Conservation (phyloP, 2,888 invertebrate species). For the Hypercompe scribonia region DNA sequence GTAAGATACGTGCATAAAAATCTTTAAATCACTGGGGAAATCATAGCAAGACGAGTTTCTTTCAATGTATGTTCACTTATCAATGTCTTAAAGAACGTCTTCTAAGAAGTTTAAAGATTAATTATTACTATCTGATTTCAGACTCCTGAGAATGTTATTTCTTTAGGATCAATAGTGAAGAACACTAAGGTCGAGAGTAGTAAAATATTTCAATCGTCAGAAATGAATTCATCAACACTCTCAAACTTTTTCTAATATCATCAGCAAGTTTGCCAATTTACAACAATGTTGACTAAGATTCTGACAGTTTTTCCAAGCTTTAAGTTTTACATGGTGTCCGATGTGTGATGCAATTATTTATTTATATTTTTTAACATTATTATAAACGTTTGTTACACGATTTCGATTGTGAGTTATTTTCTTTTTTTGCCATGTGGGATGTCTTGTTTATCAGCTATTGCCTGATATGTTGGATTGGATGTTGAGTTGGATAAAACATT, state of each 20-base stretch:
- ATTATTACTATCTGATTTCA: not conserved
- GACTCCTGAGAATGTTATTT: not conserved
- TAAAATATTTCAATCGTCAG: not conserved
- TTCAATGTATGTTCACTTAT: slow-evolving; percentile 13
- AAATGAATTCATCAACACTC: not conserved
- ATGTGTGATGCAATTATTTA: no score
- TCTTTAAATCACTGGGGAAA: slow-evolving; percentile 5
- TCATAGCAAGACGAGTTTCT: slow-evolving; percentile 6
- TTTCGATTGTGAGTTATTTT: no score
- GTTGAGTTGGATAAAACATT: no score
- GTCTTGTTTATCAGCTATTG: no score
- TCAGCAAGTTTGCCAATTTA: not conserved
- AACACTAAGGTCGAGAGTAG: not conserved
- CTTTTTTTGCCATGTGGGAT: no score
- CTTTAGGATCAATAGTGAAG: not conserved
- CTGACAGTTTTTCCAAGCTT: no score
- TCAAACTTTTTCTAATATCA: not conserved
- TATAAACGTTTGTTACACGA: no score
- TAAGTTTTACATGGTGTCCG: no score
- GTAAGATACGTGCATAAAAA: not conserved
- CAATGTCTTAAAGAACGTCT: slow-evolving; percentile 6
- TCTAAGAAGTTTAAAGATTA: slow-evolving; percentile 10
- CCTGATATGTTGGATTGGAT: no score
- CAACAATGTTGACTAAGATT: no score
- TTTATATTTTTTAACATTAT: no score